A percentile compares a stretch with the other conserved stretches of the same genome.
phyloP scores from a whole-genome alignment of 2,888 invertebrate genomes.

The Neoitamus cyanurus region DNA sequence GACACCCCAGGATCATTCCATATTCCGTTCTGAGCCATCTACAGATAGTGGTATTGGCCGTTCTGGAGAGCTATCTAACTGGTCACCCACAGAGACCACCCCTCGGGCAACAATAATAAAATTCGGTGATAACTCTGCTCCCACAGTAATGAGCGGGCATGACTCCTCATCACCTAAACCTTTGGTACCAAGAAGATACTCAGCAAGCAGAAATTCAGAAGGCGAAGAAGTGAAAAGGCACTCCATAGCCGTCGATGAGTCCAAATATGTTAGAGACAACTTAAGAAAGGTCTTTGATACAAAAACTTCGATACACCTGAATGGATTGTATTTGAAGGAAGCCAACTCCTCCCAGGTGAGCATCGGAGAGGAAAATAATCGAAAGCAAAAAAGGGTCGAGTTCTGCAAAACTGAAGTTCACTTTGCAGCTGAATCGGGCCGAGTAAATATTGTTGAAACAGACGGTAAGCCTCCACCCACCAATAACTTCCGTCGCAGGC shows the following conservation, averaged over 20 bases:
- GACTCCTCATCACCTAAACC: slow-evolving; percentile 43
- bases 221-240: slow-evolving; percentile 66
- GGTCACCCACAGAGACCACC: slow-evolving; percentile 60
- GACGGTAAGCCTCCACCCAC: slow-evolving; percentile 89
- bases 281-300: slow-evolving; percentile 57
- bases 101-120: slow-evolving; percentile 62
- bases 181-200: slow-evolving; percentile 54
- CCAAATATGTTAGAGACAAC: slow-evolving; percentile 67
- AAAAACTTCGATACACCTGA: slow-evolving; percentile 63
- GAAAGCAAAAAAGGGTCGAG: slow-evolving; percentile 78
- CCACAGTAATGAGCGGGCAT: slow-evolving; percentile 43
- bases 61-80: slow-evolving; percentile 74
- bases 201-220: slow-evolving; percentile 49
- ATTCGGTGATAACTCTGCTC: slow-evolving; percentile 52
- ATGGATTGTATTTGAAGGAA: slow-evolving; percentile 57
- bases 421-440: slow-evolving; percentile 86
- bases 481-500: slow-evolving; percentile 79
- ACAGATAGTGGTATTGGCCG: slow-evolving; percentile 82
- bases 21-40: slow-evolving; percentile 75
- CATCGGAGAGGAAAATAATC: slow-evolving; percentile 64
- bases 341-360: slow-evolving; percentile 54
- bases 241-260: slow-evolving; percentile 71
- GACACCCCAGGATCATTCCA: slow-evolving; percentile 62
- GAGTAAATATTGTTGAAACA: slow-evolving; percentile 87
- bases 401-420: slow-evolving; percentile 91